A percentile compares a stretch with the other conserved stretches of the same genome.
These are phyloP conservation scores for Cisticola juncidis DNA, from an alignment of 2,113 vertebrate species.

Conservation along the genomic window DNA sequence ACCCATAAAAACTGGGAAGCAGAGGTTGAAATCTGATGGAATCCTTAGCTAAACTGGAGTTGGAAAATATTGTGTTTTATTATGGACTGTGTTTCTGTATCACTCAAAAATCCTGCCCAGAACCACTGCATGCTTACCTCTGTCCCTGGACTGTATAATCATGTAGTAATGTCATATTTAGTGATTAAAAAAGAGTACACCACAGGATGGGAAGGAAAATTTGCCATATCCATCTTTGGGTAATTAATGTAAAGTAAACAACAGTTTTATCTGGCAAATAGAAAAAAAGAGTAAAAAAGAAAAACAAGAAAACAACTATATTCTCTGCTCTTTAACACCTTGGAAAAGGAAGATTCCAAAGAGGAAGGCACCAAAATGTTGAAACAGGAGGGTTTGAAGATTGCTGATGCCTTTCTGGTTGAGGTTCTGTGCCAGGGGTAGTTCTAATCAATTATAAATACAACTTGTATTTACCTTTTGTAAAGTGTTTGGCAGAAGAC, in stretches of 20 bases:
- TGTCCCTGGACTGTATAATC: not conserved
- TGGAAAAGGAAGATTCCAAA: not conserved
- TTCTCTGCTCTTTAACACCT: not conserved
- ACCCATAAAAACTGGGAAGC: not conserved
- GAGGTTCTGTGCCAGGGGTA: not conserved
- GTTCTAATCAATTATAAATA: not conserved
- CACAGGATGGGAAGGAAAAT: not conserved
- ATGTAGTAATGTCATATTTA: not conserved
- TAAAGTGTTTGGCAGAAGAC: not conserved
- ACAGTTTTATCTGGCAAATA: not conserved
- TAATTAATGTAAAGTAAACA: not conserved
- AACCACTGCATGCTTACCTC: not conserved
- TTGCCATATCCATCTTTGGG: not conserved
- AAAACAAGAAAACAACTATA: not conserved
- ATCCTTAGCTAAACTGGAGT: not conserved
- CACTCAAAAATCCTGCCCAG: not conserved
- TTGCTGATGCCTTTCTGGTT: not conserved
- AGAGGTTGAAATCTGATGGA: not conserved
- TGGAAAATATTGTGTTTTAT: not conserved
- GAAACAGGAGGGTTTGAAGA: not conserved
- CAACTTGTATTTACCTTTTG: not conserved
- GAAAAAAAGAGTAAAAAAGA: not conserved
- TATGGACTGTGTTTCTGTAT: not conserved
- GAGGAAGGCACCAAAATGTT: not conserved
- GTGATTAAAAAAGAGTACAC: not conserved